Base-by-base conservation (phyloP, 2,113 vertebrate species). In the Fukomys damarensis region DNA sequence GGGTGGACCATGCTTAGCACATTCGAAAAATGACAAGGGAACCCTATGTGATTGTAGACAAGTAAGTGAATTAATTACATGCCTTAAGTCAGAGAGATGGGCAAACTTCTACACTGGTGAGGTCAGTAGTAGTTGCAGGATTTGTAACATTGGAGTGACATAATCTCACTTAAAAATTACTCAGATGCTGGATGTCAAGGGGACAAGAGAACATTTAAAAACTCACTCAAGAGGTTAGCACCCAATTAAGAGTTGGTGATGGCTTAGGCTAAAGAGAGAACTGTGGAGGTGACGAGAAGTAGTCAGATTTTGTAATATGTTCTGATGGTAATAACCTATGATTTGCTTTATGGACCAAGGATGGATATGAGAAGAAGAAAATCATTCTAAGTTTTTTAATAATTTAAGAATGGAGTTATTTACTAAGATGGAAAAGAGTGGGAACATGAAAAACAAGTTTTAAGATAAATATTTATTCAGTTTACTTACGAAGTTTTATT, bases 361-460 rank as follows among this genome's bases (percentile, higher is more conserved):
- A 76, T 49, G 22, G 93, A 72, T 91, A 28, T 74, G 74, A 43
- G 58, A 89, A 82, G 74, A 89, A 80, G 74, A 52, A 61, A 19
- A 26, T 58, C 22, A 93, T 7, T 46, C 74, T 13, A 19, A 43
- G 28, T 80, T 16, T 74, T 19, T 90, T 32, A 86, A 72, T 56
- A 82, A 74, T 22, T 28, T 74, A 86, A 82, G 22, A 92, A 80
- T 35, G 52, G 66, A 95, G 41, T 83, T 94, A 76, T 66, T 95
- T 92, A 86, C 24, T 85, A 43, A 89, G 16, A 74, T 63, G 46
- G 68, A 80, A 92, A 95, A 86, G 38, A 96, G 28, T 81, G 16
- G 66, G 24, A 70, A 70, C n/a, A 17, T 38, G 22, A 90, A 22
- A 52, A 43, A 80, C 7, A 49, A 41, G 28, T 86, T 95, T 92